These are phyloP conservation scores for Meghimatium bilineatum DNA, from an alignment of 2,888 invertebrate genomes.

Conservation along the genomic window DNA sequence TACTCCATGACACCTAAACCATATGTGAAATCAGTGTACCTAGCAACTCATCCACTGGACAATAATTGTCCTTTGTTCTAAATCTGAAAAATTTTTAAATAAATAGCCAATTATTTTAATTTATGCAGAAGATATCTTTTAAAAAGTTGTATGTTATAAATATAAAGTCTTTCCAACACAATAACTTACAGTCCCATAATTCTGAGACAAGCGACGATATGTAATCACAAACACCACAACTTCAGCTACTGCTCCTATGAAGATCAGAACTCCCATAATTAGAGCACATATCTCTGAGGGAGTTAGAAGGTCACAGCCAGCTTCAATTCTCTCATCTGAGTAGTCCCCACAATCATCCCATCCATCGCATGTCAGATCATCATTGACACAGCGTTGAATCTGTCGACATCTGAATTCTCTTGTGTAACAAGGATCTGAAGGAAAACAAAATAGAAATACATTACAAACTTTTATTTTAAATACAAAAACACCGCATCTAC, in stretches of 20 bases:
- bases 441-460: too few relatives aligned
- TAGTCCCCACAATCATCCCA: constrained; percentile 46
- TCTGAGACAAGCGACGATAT: not conserved
- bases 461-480: too few relatives aligned
- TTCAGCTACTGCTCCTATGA: constrained; percentile 8
- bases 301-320: constrained; percentile 40
- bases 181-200: constrained; percentile 32
- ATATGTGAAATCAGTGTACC: too few relatives aligned
- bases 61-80: too few relatives aligned
- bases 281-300: constrained; percentile 38
- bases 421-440: constrained; percentile 32
- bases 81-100: too few relatives aligned
- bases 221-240: not conserved
- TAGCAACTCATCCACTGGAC: too few relatives aligned
- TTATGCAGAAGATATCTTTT: too few relatives aligned
- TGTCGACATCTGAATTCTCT: constrained; percentile 38
- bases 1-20: too few relatives aligned
- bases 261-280: constrained; percentile 35
- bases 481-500: too few relatives aligned
- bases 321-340: constrained; percentile 42
- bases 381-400: constrained; percentile 37
- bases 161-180: too few relatives aligned
- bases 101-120: too few relatives aligned
- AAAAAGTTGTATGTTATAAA: too few relatives aligned
- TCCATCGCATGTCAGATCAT: constrained; percentile 45